Evolutionary conservation across 2,113 vertebrate species (phyloP).

Genomic region (Crocuta crocuta): DNA sequence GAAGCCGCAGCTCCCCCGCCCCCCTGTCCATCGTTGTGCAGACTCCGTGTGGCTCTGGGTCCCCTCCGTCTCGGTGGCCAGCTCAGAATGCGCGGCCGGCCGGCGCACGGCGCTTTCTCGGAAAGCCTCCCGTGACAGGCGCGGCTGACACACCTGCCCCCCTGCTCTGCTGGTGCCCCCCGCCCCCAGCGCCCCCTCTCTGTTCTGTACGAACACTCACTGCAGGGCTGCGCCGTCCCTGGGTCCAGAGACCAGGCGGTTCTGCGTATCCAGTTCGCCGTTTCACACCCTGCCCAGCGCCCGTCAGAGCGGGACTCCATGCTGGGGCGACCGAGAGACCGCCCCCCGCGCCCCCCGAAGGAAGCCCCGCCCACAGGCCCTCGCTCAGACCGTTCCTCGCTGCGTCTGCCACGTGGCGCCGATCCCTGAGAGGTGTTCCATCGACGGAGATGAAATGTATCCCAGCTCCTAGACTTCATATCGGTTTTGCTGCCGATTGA

Average conservation of each 20-base stretch:
- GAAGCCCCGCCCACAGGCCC: no score
- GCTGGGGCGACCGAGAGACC: neutral
- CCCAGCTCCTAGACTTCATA: neutral
- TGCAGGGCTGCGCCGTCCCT: no score
- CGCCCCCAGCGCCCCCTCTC: accelerated
- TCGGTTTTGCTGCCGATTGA: neutral
- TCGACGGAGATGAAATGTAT: neutral
- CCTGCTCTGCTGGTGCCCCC: neutral
- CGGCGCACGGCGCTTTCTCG: accelerated
- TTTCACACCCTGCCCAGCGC: neutral
- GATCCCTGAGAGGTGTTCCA: no score
- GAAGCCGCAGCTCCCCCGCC: neutral
- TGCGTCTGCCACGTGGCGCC: accelerated
- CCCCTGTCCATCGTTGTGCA: accelerated
- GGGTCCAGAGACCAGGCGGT: accelerated
- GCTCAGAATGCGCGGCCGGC: neutral
- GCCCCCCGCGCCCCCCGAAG: neutral
- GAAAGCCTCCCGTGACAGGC: accelerated
- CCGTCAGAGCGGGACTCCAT: neutral
- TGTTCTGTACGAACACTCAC: accelerated
- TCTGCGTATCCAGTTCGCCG: neutral
- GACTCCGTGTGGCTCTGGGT: neutral
- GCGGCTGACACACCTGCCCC: neutral
- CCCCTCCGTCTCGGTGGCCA: neutral
- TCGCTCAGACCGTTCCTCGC: accelerated